Conservation (phyloP, 2,113 vertebrate genomes). For the Amphilophus citrinellus region DNA sequence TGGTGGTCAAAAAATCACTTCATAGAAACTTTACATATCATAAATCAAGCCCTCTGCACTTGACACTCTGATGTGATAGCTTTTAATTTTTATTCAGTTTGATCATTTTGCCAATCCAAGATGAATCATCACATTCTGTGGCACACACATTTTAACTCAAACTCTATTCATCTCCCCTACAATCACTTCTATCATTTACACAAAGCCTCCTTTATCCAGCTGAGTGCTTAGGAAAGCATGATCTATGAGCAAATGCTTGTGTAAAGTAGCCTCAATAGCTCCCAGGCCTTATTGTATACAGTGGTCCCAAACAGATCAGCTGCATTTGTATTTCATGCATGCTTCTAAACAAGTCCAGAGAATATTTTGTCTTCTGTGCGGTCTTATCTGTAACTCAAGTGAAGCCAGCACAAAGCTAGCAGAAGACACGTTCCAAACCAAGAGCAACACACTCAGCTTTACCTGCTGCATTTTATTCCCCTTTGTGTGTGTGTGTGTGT, state of each 20-base stretch:
- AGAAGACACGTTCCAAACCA: slow-evolving; percentile 32
- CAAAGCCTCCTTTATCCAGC: slow-evolving; percentile 20
- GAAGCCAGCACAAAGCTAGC: slow-evolving; percentile 12
- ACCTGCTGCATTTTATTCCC: slow-evolving; percentile 19
- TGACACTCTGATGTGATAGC: not conserved
- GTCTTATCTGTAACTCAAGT: slow-evolving; percentile 54
- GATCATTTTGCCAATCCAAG: slow-evolving; percentile 3
- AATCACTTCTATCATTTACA: slow-evolving; percentile 39
- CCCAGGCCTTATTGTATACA: slow-evolving; percentile 7
- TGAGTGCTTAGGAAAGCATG: slow-evolving; percentile 20
- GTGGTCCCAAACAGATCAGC: slow-evolving; percentile 28
- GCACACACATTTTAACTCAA: slow-evolving; percentile 7
- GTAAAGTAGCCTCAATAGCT: slow-evolving; percentile 32
- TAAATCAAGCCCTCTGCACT: not conserved
- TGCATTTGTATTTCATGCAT: slow-evolving; percentile 49
- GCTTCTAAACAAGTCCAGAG: slow-evolving; percentile 38
- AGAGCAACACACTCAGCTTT: slow-evolving; percentile 37
- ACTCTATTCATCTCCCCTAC: slow-evolving; percentile 11
- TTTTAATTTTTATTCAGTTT: slow-evolving; percentile 24
- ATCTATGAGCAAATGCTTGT: slow-evolving; percentile 33
- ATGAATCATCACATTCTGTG: not conserved
- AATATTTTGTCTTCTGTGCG: slow-evolving; percentile 47
- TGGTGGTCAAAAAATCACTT: not conserved
- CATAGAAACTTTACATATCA: slow-evolving; percentile 11
- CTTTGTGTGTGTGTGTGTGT: slow-evolving; percentile 10